Evolutionary conservation across 2,113 vertebrate species (phyloP).

Genomic region (Monopterus albus): DNA sequence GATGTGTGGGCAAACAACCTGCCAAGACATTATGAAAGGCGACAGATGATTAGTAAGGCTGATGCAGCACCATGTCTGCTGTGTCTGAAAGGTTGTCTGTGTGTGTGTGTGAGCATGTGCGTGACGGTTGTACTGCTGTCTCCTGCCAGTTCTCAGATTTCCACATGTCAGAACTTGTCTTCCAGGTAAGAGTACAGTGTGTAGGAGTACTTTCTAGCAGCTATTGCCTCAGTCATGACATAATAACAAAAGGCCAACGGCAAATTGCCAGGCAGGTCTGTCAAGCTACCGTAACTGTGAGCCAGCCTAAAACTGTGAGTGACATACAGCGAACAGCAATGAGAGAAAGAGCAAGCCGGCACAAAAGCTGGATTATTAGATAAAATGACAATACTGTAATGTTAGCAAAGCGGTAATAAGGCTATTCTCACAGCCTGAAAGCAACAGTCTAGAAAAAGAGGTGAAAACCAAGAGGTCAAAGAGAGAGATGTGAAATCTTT

Average conservation of each 20-base stretch:
- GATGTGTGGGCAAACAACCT: constrained; percentile 55
- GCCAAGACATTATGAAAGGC: constrained; percentile 59
- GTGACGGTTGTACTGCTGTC: constrained; percentile 18
- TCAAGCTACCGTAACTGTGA: constrained; percentile 28
- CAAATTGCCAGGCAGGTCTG: constrained; percentile 54
- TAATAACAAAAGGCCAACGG: constrained; percentile 57
- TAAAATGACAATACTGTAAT: not conserved
- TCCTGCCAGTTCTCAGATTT: constrained; percentile 49
- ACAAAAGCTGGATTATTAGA: not conserved
- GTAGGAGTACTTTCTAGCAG: constrained; percentile 50
- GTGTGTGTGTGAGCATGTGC: constrained; percentile 28
- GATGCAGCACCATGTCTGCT: constrained; percentile 21
- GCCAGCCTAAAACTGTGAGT: not conserved
- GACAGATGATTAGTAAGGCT: constrained; percentile 53
- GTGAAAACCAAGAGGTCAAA: constrained; percentile 30
- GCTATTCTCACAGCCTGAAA: constrained; percentile 6
- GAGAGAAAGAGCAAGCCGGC: not conserved
- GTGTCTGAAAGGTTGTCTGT: constrained; percentile 21
- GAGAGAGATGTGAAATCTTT: constrained; percentile 70
- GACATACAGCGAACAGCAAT: not conserved
- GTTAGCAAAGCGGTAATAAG: constrained; percentile 1
- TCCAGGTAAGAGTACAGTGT: constrained; percentile 28
- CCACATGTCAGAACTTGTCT: constrained; percentile 68
- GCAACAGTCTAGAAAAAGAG: constrained; percentile 12
- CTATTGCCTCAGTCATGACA: constrained; percentile 39